These are phyloP conservation scores for Rugalucina vietnamica DNA, from an alignment of 2,888 invertebrate genomes.

Conservation along the genomic window DNA sequence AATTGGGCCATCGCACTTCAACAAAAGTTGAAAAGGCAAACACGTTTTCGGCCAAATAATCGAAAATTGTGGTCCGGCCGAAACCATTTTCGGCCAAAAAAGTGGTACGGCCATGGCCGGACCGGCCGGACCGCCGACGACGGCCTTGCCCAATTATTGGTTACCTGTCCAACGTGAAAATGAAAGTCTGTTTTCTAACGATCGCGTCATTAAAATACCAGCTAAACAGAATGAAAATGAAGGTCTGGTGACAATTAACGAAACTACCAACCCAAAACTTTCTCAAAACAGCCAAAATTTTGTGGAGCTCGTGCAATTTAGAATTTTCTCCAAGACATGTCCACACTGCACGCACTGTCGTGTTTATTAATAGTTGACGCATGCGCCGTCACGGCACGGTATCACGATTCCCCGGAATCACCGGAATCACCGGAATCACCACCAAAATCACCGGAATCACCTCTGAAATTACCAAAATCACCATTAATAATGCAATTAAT, in stretches of 20 bases:
- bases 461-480: too few species aligned
- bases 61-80: too few species aligned
- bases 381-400: not conserved
- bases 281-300: not conserved
- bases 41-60: too few species aligned
- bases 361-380: constrained; percentile 1
- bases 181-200: not conserved
- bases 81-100: too few species aligned
- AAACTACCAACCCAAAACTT: not conserved
- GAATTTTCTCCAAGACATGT: not conserved
- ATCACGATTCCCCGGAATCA: too few species aligned
- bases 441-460: too few species aligned
- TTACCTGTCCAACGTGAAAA: not conserved
- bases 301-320: not conserved
- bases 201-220: not conserved
- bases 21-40: too few species aligned
- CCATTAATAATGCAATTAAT: too few species aligned
- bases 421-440: too few species aligned
- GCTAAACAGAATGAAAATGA: not conserved
- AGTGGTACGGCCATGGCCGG: too few species aligned
- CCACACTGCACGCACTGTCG: constrained; percentile 5
- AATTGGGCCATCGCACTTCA: too few species aligned
- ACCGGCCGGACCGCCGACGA: too few species aligned
- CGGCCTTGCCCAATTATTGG: not conserved
- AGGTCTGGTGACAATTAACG: not conserved